Evolutionary conservation across 2,113 vertebrate genomes (phyloP).

Genomic region (Capra hircus): DNA sequence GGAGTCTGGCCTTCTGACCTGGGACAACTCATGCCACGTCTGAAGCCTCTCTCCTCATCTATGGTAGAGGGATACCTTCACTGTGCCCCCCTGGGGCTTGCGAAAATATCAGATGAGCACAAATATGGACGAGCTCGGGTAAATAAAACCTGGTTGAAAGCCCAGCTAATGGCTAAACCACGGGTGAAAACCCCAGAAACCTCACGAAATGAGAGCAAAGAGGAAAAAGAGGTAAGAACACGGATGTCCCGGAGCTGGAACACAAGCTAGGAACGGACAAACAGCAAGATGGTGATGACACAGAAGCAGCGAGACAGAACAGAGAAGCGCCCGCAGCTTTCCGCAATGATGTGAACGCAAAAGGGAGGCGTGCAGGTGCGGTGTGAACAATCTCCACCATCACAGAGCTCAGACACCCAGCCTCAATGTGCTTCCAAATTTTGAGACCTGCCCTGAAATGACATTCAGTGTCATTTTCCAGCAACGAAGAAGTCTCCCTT

Average conservation of each 20-base stretch:
- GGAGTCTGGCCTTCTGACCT: background rate
- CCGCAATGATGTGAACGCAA: rapidly evolving
- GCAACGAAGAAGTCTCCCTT: background rate
- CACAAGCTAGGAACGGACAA: background rate
- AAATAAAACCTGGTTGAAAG: background rate
- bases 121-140: rapidly evolving
- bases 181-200: background rate
- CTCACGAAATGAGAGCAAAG: background rate
- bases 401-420: background rate
- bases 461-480: background rate
- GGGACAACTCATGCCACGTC: background rate
- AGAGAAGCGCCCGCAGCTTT: rapidly evolving
- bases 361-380: rapidly evolving
- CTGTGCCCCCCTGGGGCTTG: background rate
- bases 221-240: background rate
- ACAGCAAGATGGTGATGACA: rapidly evolving
- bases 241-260: background rate
- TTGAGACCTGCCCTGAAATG: background rate
- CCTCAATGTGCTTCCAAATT: rapidly evolving
- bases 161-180: background rate
- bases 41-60: background rate
- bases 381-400: background rate
- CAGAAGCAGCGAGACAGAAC: rapidly evolving
- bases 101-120: background rate
- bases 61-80: rapidly evolving